Conservation (phyloP, 2,797 vertebrate genomes). For the Rhinichthys osculus region DNA sequence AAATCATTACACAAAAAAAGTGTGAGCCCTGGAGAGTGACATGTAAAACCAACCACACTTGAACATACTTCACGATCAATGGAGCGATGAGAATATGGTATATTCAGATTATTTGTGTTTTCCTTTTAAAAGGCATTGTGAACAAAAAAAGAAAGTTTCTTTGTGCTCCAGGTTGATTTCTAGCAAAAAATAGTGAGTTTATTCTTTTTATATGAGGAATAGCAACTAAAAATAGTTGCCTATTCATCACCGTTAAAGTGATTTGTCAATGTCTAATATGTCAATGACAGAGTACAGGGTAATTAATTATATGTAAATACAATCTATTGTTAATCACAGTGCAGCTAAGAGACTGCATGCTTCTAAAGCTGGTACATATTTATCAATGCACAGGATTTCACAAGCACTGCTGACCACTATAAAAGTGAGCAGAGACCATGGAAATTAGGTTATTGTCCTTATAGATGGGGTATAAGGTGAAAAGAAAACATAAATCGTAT, state of each 20-base stretch:
- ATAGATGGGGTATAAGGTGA: neutral
- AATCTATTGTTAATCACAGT: conserved; percentile 19
- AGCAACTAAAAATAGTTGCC: conserved; percentile 15
- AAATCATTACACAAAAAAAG: neutral
- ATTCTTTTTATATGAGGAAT: neutral
- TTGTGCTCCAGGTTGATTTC: neutral
- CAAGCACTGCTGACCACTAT: neutral
- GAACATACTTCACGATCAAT: neutral
- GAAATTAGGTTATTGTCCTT: neutral
- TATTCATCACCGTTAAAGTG: conserved; percentile 26
- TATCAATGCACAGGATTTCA: conserved; percentile 5
- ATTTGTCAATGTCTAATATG: conserved; percentile 15
- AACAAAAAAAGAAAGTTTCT: neutral
- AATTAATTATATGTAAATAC: conserved; percentile 27
- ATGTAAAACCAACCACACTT: conserved; percentile 12
- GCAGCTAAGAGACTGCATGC: neutral
- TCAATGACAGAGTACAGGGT: neutral
- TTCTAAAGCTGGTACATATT: neutral
- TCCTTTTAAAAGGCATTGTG: neutral
- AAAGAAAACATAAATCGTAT: neutral
- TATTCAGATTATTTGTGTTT: neutral
- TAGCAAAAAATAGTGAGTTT: neutral
- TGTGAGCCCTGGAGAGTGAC: neutral
- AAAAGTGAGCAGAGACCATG: neutral
- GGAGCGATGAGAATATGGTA: neutral